Base-by-base conservation (phyloP, 2,888 invertebrate genomes). In the Epistrophe eligans region DNA sequence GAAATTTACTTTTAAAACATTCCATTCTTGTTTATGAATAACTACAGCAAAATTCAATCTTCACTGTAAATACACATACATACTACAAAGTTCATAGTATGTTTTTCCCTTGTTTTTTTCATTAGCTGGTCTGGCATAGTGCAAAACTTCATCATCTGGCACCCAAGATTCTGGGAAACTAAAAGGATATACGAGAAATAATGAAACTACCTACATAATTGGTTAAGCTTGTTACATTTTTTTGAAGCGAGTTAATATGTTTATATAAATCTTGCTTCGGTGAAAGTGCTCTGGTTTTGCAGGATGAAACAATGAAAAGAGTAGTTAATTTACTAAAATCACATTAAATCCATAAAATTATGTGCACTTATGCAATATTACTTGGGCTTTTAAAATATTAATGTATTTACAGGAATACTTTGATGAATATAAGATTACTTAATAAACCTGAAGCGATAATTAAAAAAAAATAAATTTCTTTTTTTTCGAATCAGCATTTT, bases 201-300 rank as follows among this genome's bases (percentile, higher is more conserved):
- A 50, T 17, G 19, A 9, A 64, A 67, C 13, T 24, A 24, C 24
- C 24, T 24, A 24, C 24, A 24, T 67, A 64, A 67, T 67, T 67
- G 50, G 67, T 67, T 50, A 67, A 67, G 67, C 67, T 67, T 50
- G 67, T 67, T 67, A 67, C 19, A 19, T 67, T 38, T 35, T n/a
- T 24, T 38, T 38, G 19, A 19, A 67, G 35, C 67, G 35, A 50
- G 67, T 50, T 67, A 50, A 66, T 66, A 48, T 28, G 48, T 66
- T 48, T 66, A 48, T 32, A 50, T 50, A 17, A 48, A 8, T 19
- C 50, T 19, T 50, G 11, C 5, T 50, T 10, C 9, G 9, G 4
- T 17, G 48, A 48, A 48, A 48, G 48, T 50, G 19, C 11, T 19
- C 2, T 11, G 11, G 10, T 19, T 19, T 2, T 2, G 19, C 50